A percentile compares a stretch with the other conserved stretches of the same genome.
Conservation (phyloP, 1,140 invertebrate species). For the Adoxophyes honmai region DNA sequence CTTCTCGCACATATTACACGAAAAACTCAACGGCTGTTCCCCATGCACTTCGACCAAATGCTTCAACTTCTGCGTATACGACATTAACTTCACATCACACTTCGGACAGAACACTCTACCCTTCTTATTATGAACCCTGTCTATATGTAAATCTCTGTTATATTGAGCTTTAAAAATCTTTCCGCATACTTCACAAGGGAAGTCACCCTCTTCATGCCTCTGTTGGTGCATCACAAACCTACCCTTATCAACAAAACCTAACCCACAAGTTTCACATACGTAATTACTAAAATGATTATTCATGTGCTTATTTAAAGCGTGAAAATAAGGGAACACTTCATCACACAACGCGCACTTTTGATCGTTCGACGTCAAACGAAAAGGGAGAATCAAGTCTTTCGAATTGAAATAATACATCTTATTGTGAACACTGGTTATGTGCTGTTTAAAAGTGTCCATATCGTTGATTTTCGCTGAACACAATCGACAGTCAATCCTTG, state of each 20-base stretch:
- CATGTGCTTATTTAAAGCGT: slow-evolving; percentile 66
- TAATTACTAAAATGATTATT: slow-evolving; percentile 71
- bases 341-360: slow-evolving; percentile 53
- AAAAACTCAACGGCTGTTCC: slow-evolving; percentile 68
- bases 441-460: slow-evolving; percentile 51
- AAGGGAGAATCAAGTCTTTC: slow-evolving; percentile 52
- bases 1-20: slow-evolving; percentile 70
- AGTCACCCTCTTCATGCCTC: slow-evolving; percentile 60
- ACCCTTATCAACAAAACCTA: slow-evolving; percentile 75
- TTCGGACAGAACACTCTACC: slow-evolving; percentile 62
- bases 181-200: slow-evolving; percentile 72
- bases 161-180: slow-evolving; percentile 56
- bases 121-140: slow-evolving; percentile 55
- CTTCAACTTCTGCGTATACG: slow-evolving; percentile 61
- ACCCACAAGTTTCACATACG: slow-evolving; percentile 81
- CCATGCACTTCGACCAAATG: slow-evolving; percentile 71
- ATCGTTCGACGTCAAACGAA: slow-evolving; percentile 43
- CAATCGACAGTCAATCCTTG: slow-evolving; percentile 54
- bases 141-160: slow-evolving; percentile 58
- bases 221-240: slow-evolving; percentile 70
- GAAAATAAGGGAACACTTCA: slow-evolving; percentile 51
- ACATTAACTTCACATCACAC: slow-evolving; percentile 58
- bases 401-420: slow-evolving; percentile 56
- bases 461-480: slow-evolving; percentile 38
- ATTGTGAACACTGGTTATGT: slow-evolving; percentile 43